A percentile compares a stretch with the other conserved stretches of the same genome.
Evolutionary conservation across 2,888 invertebrate genomes (phyloP).

Genomic region (Lycophotia porphyrea): DNA sequence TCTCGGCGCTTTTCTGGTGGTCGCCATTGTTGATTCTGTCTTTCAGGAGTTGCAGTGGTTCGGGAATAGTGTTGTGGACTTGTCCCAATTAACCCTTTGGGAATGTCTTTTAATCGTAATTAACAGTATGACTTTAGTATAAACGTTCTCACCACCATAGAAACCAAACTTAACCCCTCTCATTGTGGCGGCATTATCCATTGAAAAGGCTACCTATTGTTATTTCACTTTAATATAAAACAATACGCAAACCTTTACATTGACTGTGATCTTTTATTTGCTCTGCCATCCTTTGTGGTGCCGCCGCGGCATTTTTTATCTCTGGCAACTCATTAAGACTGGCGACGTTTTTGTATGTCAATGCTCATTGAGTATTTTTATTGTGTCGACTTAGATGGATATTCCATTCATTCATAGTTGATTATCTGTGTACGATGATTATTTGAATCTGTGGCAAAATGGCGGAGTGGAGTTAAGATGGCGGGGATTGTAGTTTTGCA

Average conservation of each 20-base stretch:
- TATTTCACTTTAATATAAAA: constrained; percentile 90
- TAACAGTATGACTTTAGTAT: not conserved
- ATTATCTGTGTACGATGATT: constrained; percentile 53
- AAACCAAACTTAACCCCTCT: constrained; percentile 72
- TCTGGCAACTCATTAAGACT: constrained; percentile 84
- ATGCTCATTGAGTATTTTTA: constrained; percentile 71
- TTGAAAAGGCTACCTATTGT: constrained; percentile 90
- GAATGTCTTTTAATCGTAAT: not conserved
- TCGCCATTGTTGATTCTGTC: too few relatives aligned
- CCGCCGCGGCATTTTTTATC: constrained; percentile 87
- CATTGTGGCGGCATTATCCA: constrained; percentile 89
- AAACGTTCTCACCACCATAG: constrained; percentile 71
- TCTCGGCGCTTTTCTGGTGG: too few relatives aligned
- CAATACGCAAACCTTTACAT: constrained; percentile 88
- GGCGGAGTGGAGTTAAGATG: constrained; percentile 40
- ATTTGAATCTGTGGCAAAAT: constrained; percentile 50
- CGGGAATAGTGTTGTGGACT: too few relatives aligned
- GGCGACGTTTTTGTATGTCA: constrained; percentile 68
- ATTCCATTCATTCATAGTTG: constrained; percentile 67
- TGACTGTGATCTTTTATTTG: constrained; percentile 85
- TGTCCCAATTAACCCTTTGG: too few relatives aligned
- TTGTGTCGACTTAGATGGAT: constrained; percentile 74
- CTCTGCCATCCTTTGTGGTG: constrained; percentile 81
- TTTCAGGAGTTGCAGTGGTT: too few relatives aligned
- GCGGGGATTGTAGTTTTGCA: not conserved